These are phyloP conservation scores for Dryomyza anilis DNA, from an alignment of 2,888 invertebrate genomes.

Conservation along the genomic window DNA sequence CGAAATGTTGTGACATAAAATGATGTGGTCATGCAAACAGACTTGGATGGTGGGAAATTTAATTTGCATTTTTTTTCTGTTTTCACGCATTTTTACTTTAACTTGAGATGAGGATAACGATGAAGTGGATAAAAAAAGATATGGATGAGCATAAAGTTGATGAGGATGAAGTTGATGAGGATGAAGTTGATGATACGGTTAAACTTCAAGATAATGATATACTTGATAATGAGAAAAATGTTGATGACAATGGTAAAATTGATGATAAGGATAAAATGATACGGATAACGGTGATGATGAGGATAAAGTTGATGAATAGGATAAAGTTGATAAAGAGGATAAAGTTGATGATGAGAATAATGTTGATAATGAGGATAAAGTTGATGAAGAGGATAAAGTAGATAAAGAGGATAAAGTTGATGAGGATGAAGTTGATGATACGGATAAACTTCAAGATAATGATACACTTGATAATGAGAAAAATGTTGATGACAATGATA, in stretches of 20 bases:
- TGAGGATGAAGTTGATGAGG: too few relatives aligned
- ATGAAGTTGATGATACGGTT: too few relatives aligned
- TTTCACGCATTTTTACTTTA: too few relatives aligned
- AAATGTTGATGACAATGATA: neutral
- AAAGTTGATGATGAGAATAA: neutral
- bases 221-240: too few relatives aligned
- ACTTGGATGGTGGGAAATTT: neutral
- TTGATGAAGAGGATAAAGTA: too few relatives aligned
- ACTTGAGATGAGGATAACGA: neutral
- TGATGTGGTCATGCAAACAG: constrained; percentile 14
- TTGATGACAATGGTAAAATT: neutral
- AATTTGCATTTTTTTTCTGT: constrained; percentile 11
- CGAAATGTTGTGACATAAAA: neutral
- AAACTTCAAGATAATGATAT: too few relatives aligned
- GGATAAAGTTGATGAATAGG: neutral
- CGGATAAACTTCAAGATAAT: neutral
- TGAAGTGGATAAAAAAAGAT: neutral
- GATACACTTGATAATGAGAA: too few relatives aligned
- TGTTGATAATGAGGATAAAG: too few relatives aligned
- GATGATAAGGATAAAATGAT: neutral
- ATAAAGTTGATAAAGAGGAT: neutral
- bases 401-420: too few relatives aligned
- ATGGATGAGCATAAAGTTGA: neutral
- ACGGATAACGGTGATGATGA: neutral
- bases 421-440: neutral